These are phyloP conservation scores for Diarsia mendica DNA, from an alignment of 2,888 invertebrate species.

Conservation along the genomic window DNA sequence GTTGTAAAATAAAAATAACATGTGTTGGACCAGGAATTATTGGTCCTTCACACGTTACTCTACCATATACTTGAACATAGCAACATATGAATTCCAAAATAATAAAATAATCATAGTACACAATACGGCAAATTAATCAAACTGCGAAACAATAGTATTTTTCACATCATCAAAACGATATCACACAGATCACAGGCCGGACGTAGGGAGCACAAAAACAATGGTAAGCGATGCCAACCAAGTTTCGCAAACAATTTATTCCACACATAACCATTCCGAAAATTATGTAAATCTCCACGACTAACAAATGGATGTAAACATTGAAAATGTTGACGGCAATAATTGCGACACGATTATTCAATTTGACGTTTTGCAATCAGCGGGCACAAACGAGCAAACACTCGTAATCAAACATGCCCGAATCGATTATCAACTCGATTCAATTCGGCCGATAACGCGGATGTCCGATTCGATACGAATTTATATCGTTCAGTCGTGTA, in stretches of 20 bases:
- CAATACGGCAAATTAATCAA: constrained; percentile 19
- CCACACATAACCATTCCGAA: constrained; percentile 60
- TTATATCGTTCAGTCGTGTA: constrained; percentile 65
- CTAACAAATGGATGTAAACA: constrained; percentile 80
- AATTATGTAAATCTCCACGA: constrained; percentile 74
- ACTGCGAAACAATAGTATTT: constrained; percentile 18
- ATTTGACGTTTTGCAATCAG: constrained; percentile 89
- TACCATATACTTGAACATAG: not conserved
- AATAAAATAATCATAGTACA: not conserved
- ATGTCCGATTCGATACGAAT: constrained; percentile 69
- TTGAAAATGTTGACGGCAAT: constrained; percentile 79
- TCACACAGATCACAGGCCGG: constrained; percentile 28
- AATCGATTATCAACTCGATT: constrained; percentile 86
- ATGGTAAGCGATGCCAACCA: constrained; percentile 41
- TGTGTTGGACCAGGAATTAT: not conserved
- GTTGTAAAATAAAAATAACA: no score
- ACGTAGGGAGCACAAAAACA: constrained; percentile 47
- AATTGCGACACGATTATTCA: constrained; percentile 87
- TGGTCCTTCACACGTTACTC: no score
- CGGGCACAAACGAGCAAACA: constrained; percentile 88
- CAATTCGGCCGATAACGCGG: constrained; percentile 69
- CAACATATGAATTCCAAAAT: not conserved
- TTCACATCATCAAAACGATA: constrained; percentile 48
- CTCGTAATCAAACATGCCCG: constrained; percentile 82
- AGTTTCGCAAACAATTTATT: constrained; percentile 64